Base-by-base conservation (phyloP, 2,113 vertebrate genomes). In the Eulacestoma nigropectus region DNA sequence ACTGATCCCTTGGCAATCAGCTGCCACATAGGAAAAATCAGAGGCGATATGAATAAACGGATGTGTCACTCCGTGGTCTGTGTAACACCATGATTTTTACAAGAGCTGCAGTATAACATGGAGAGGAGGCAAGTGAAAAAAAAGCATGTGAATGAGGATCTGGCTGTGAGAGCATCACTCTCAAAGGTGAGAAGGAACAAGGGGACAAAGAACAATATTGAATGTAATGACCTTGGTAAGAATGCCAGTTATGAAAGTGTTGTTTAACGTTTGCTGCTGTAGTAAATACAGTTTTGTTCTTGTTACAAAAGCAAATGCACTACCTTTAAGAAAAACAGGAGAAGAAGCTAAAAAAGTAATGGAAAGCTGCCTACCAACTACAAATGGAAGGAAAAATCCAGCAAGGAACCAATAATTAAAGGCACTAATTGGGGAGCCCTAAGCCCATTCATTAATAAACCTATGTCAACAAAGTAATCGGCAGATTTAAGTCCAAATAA, bases 351-450 rank as follows among this genome's bases (percentile, higher is more conserved):
- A 87, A 87, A 87, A 74, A 53, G 22, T 39, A 42, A 4, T 55
- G 74, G 76, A 44, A 87, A 49, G 60, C 59, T 91, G 75, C 50
- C 65, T 91, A 56, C 70, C 75, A 57, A 79, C 44, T 77, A 73
- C 27, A 84, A 68, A 67, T 59, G 6, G 17, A 65, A 87, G 55
- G 41, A 30, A 84, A 74, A 88, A 79, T 77, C 69, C 70, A 89
- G 30, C 62, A 63, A 84, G 67, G 64, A 96, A n/a, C 90, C 75
- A 93, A 87, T 91, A 97, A 80, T 95, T 92, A 91, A 96, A 95
- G 75, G 37, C 65, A 90, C 49, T 95, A 97, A 95, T n/a, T 83
- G 92, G 49, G 60, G 70, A n/a, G 55, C 77, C 65, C 82, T 87
- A 77, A 94, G 23, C 37, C 27, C 56, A 65, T 78, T 65, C 49